Percentiles rank a stretch among this genome's conserved stretches.
Conservation (phyloP, 2,888 invertebrate genomes). For the Protophormia terraenovae region DNA sequence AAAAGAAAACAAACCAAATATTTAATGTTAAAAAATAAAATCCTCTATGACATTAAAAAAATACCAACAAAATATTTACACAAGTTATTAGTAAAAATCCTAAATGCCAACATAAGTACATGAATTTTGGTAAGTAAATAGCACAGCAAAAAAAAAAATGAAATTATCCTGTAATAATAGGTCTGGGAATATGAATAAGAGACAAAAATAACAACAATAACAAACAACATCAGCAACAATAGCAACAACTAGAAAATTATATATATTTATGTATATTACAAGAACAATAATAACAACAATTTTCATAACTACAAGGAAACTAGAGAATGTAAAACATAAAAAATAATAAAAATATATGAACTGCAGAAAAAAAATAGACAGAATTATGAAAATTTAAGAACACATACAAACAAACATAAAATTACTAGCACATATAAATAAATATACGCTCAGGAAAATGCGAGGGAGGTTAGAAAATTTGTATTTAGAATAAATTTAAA, state of each 20-base stretch:
- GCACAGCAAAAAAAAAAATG: slow-evolving; percentile 27
- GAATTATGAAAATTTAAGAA: slow-evolving; percentile 9
- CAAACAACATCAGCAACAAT: not conserved
- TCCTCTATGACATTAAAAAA: not conserved
- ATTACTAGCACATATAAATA: too few relatives aligned
- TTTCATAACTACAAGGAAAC: slow-evolving; percentile 45
- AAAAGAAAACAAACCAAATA: not conserved
- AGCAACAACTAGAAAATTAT: slow-evolving; percentile 21
- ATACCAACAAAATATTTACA: slow-evolving; percentile 34
- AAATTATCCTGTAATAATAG: slow-evolving; percentile 64
- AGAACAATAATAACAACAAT: slow-evolving; percentile 47
- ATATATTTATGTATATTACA: slow-evolving; percentile 5
- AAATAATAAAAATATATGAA: not conserved
- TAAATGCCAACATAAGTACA: slow-evolving; percentile 8
- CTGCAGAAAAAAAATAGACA: not conserved
- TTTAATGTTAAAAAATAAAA: too few relatives aligned
- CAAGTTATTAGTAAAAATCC: slow-evolving; percentile 55
- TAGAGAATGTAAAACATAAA: slow-evolving; percentile 26
- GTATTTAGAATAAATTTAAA: too few relatives aligned
- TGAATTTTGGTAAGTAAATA: slow-evolving; percentile 24
- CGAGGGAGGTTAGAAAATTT: not conserved
- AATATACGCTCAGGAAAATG: not conserved
- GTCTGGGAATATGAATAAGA: slow-evolving; percentile 50
- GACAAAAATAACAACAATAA: slow-evolving; percentile 47
- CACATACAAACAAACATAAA: too few relatives aligned